These are phyloP conservation scores for Corythornis vintsioides DNA, from an alignment of 2,113 vertebrate species.

Conservation along the genomic window DNA sequence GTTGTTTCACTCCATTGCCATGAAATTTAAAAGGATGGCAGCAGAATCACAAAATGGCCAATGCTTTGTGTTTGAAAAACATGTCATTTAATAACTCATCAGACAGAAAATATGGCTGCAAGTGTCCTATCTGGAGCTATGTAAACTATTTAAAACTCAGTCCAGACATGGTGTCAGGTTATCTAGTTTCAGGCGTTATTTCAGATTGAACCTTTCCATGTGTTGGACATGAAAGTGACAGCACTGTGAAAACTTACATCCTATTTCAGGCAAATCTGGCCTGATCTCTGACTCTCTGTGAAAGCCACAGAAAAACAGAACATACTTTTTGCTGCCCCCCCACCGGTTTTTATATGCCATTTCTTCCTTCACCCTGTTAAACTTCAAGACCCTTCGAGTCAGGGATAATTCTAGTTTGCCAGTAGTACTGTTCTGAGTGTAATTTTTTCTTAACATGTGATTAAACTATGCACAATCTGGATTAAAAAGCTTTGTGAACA, in stretches of 20 bases:
- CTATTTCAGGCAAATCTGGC: constrained; percentile 26
- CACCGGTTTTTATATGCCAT: background rate
- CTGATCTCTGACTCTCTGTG: background rate
- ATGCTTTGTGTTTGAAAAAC: background rate
- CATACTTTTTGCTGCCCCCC: background rate
- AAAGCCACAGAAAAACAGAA: background rate
- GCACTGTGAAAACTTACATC: background rate
- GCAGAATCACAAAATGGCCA: constrained; percentile 4
- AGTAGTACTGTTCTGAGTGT: background rate
- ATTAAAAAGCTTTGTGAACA: background rate
- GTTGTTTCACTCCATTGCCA: background rate
- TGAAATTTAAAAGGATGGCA: background rate
- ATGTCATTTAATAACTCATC: background rate
- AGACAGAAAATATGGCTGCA: background rate
- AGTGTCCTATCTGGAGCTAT: background rate
- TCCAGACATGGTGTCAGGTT: background rate
- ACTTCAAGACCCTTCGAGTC: background rate
- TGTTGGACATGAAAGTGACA: constrained; percentile 5
- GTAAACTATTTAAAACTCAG: background rate
- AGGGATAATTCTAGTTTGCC: background rate
- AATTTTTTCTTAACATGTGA: background rate
- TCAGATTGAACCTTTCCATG: background rate
- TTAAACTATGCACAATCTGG: background rate
- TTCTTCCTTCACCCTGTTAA: background rate
- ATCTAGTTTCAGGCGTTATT: background rate